Conservation (phyloP, 2,797 vertebrate species). For the Darevskia mixta region DNA sequence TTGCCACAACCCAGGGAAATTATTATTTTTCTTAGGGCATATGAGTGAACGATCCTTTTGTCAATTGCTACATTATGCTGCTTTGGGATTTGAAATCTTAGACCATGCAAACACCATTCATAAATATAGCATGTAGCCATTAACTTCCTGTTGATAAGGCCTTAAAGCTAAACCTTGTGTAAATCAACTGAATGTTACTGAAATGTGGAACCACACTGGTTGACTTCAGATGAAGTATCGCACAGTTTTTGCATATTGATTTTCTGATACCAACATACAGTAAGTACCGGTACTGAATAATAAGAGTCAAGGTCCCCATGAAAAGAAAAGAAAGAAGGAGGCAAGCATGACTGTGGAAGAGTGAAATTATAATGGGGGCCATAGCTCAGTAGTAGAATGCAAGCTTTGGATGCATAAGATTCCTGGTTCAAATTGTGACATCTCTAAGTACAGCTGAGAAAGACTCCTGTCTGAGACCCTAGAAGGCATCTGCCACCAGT, state of each 20-base stretch:
- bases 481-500: background rate
- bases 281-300: background rate
- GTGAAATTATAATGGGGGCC: background rate
- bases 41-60: slow-evolving; percentile 45
- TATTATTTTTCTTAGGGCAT: background rate
- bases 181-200: background rate
- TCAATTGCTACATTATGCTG: slow-evolving; percentile 33
- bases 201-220: background rate
- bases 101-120: background rate
- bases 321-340: background rate
- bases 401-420: background rate
- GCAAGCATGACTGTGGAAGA: too few species aligned
- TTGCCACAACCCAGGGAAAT: slow-evolving; percentile 24
- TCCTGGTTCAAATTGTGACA: background rate
- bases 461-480: background rate
- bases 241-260: background rate
- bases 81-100: slow-evolving; percentile 23
- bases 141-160: slow-evolving; percentile 7
- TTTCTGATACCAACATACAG: background rate
- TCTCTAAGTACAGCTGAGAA: background rate
- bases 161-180: background rate
- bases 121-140: slow-evolving; percentile 28
- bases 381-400: background rate
- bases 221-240: background rate
- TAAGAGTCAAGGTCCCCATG: background rate